These are phyloP conservation scores for Melanargia galathea DNA, from an alignment of 2,888 invertebrate genomes.

Conservation along the genomic window DNA sequence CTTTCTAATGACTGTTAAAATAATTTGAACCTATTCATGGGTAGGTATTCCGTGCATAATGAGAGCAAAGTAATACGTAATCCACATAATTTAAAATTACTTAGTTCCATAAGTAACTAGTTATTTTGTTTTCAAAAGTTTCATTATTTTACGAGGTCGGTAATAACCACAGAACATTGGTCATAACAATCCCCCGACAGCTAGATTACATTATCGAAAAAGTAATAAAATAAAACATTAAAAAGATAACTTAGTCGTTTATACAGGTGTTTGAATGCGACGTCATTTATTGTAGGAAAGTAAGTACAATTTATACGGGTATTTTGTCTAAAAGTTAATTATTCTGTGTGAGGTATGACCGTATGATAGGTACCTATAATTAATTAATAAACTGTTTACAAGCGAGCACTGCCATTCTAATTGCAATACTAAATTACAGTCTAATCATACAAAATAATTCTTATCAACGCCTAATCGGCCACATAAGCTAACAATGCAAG, in stretches of 20 bases:
- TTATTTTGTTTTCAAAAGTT: neutral
- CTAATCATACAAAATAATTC: constrained; percentile 17
- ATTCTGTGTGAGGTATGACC: neutral
- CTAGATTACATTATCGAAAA: neutral
- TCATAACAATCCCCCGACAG: neutral
- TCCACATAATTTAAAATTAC: too few species aligned
- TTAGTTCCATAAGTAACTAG: too few species aligned
- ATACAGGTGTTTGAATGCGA: constrained; percentile 8
- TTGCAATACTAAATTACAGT: constrained; percentile 10
- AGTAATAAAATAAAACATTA: constrained; percentile 1
- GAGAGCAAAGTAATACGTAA: too few species aligned
- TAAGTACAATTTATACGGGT: constrained; percentile 11
- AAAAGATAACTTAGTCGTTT: constrained; percentile 10
- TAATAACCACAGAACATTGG: neutral
- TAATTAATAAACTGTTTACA: neutral
- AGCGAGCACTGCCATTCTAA: neutral
- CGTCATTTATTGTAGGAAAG: constrained; percentile 4
- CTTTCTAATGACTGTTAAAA: neutral
- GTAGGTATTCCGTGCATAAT: too few species aligned
- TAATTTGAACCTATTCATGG: too few species aligned
- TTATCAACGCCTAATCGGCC: constrained; percentile 51
- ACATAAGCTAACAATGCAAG: constrained; percentile 44
- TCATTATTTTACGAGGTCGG: neutral
- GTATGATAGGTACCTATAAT: neutral
- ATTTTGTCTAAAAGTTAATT: neutral